phyloP scores from a whole-genome alignment of 2,797 vertebrate genomes.

The Catostomus latipinnis region DNA sequence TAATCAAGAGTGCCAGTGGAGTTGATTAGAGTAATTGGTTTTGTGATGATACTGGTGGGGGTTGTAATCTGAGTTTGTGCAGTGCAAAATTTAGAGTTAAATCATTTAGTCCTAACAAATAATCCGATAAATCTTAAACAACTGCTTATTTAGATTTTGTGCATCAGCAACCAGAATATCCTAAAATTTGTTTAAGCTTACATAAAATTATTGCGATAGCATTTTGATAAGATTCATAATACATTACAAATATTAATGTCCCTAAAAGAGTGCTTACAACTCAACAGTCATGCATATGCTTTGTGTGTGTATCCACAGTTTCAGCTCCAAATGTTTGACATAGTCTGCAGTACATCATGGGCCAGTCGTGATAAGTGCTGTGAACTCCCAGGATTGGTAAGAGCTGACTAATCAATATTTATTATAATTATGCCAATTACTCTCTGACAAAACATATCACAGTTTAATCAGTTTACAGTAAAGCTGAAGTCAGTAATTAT shows the following conservation, averaged over 20 bases:
- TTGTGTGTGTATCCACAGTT: conserved; percentile 79
- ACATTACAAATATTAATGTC: not conserved
- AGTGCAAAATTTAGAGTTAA: not conserved
- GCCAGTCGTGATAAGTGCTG: conserved; percentile 95
- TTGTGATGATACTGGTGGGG: conserved; percentile 34
- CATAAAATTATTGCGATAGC: conserved; percentile 14
- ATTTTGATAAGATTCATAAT: conserved; percentile 26
- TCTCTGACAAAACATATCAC: conserved; percentile 15
- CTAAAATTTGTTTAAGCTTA: conserved; percentile 16
- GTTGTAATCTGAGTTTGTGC: conserved; percentile 14
- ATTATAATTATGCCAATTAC: not conserved
- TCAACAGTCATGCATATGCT: not conserved
- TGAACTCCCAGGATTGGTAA: conserved; percentile 95
- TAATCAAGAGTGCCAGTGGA: not conserved
- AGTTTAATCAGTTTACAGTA: not conserved
- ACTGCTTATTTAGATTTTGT: conserved; percentile 1
- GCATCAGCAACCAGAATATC: not conserved
- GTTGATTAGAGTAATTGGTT: conserved; percentile 39
- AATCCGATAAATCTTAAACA: conserved; percentile 9
- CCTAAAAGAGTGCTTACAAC: not conserved
- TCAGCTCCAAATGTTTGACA: conserved; percentile 99
- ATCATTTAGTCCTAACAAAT: conserved; percentile 25
- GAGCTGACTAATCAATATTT: conserved; percentile 54
- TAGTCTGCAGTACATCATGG: conserved; percentile 95
- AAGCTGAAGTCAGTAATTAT: no score